phyloP scores from a whole-genome alignment of 2,888 invertebrate genomes.

The Nymphalis c-album region DNA sequence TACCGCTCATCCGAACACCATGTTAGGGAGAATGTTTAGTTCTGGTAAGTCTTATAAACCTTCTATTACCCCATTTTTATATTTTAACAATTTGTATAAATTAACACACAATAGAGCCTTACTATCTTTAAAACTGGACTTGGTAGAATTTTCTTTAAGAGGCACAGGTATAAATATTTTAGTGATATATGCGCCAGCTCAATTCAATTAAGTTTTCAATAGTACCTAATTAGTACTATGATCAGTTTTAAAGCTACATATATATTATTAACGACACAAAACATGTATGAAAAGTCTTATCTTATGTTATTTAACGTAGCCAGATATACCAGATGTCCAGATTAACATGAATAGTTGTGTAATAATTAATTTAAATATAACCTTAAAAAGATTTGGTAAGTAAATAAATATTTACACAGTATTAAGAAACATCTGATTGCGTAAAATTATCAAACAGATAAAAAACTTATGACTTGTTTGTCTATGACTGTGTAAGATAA shows the following conservation, averaged over 20 bases:
- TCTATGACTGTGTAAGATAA: not conserved
- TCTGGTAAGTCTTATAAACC: conserved; percentile 81
- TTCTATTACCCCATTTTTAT: conserved; percentile 6
- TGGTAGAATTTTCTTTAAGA: too few species aligned
- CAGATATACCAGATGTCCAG: not conserved
- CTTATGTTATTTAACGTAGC: too few species aligned
- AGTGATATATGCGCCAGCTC: too few species aligned
- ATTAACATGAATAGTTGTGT: not conserved
- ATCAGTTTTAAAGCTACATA: too few species aligned
- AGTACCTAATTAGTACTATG: too few species aligned
- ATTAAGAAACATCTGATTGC: not conserved
- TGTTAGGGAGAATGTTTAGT: conserved; percentile 99
- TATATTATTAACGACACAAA: too few species aligned
- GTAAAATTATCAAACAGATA: not conserved
- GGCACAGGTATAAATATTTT: too few species aligned
- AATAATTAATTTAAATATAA: not conserved
- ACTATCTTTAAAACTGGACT: not conserved
- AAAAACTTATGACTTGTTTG: not conserved
- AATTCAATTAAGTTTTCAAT: too few species aligned
- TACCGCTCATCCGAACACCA: conserved; percentile 97
- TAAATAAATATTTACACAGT: conserved; percentile 1
- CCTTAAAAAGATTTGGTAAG: not conserved
- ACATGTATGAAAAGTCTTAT: too few species aligned
- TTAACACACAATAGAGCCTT: not conserved
- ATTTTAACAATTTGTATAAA: not conserved